phyloP scores from a whole-genome alignment of 2,797 vertebrate species.

The Tarsius wallacei region DNA sequence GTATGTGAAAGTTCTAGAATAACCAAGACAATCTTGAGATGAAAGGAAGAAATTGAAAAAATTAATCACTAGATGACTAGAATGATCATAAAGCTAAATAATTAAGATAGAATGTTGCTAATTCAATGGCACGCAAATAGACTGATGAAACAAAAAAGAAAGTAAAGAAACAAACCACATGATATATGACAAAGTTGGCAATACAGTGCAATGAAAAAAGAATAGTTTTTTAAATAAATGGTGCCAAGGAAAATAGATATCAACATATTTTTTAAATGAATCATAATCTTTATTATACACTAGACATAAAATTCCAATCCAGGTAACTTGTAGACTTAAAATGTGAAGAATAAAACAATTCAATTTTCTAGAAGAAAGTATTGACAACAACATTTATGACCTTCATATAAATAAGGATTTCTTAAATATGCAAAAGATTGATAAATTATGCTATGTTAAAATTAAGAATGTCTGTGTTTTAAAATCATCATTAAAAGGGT shows the following conservation, averaged over 20 bases:
- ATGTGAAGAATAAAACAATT: background rate
- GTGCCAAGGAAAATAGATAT: background rate
- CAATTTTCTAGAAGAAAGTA: conserved; percentile 30
- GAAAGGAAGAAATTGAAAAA: background rate
- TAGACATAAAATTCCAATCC: background rate
- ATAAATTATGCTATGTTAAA: background rate
- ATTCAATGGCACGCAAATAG: background rate
- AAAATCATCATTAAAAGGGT: background rate
- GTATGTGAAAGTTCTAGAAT: background rate
- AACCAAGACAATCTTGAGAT: background rate
- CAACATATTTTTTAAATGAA: background rate
- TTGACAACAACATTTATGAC: background rate
- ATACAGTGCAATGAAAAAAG: background rate
- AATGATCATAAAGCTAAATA: background rate
- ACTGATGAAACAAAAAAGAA: background rate
- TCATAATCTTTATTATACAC: background rate
- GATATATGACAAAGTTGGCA: background rate
- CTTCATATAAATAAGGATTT: conserved; percentile 1
- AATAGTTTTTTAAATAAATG: background rate
- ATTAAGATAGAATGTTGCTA: background rate
- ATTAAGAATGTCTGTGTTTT: background rate
- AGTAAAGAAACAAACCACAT: background rate
- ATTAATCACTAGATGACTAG: background rate
- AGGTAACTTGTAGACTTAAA: background rate
- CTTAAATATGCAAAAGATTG: background rate